Conservation (phyloP, 2,113 vertebrate species). For the Eubucco bourcierii region DNA sequence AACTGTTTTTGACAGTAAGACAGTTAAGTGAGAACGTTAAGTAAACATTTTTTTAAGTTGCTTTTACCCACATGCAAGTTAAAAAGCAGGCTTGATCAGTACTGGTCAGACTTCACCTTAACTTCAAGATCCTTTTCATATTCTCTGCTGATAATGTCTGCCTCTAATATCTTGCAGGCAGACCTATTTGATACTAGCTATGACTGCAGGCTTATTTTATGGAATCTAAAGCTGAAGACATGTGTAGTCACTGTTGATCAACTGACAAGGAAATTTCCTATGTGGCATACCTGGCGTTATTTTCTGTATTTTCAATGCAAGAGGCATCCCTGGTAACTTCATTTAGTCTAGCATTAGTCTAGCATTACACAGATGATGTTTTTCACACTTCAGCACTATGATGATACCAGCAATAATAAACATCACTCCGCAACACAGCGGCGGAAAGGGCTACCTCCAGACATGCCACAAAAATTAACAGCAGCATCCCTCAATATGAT, state of each 20-base stretch:
- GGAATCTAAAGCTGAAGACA: neutral
- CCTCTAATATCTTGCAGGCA: neutral
- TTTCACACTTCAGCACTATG: neutral
- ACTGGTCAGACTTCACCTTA: neutral
- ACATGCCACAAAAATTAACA: neutral
- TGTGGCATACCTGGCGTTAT: neutral
- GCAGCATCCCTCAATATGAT: rapidly evolving
- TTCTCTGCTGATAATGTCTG: neutral
- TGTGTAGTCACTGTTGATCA: neutral
- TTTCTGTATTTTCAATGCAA: neutral
- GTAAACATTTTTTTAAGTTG: neutral
- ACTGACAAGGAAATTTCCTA: neutral
- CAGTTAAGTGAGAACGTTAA: neutral
- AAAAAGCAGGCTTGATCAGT: neutral
- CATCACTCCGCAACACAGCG: neutral
- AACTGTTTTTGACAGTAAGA: neutral
- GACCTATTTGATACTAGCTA: neutral
- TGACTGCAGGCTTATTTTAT: neutral
- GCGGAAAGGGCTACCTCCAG: neutral
- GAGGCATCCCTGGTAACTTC: neutral
- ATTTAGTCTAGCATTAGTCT: neutral
- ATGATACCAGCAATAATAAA: neutral
- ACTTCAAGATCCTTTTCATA: neutral
- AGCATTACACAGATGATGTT: neutral
- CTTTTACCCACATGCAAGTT: neutral